Evolutionary conservation across 2,888 invertebrate species (phyloP).

Genomic region (Tenthredo amoena): DNA sequence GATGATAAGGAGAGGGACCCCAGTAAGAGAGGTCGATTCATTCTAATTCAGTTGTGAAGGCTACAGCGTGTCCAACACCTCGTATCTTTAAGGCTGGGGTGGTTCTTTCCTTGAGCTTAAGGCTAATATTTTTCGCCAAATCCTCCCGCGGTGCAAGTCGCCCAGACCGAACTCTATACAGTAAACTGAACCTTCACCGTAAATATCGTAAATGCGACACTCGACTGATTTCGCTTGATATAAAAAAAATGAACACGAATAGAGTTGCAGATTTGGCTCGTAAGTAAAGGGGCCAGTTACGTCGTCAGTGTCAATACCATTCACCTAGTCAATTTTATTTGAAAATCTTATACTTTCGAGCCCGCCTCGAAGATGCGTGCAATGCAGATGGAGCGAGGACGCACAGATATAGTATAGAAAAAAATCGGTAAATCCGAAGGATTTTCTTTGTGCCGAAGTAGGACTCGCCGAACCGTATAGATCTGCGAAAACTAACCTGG

Average conservation of each 20-base stretch:
- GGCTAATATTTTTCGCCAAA: conserved; percentile 49
- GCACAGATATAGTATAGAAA: neutral
- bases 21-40: conserved; percentile 69
- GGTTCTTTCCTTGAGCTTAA: conserved; percentile 45
- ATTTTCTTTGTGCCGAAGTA: conserved; percentile 14
- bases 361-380: neutral
- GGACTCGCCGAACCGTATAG: neutral
- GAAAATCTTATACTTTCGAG: neutral
- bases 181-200: conserved; percentile 17
- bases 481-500: neutral
- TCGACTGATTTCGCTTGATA: conserved; percentile 28
- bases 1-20: conserved; percentile 46
- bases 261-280: neutral
- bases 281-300: neutral
- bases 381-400: neutral
- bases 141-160: conserved; percentile 40
- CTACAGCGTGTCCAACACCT: conserved; percentile 77
- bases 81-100: conserved; percentile 57
- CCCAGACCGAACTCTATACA: conserved; percentile 6
- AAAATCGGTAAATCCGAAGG: neutral
- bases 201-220: conserved; percentile 35
- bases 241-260: conserved; percentile 5
- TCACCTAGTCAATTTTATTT: neutral
- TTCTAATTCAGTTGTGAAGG: conserved; percentile 76
- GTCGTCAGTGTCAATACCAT: neutral